A percentile compares a stretch with the other conserved stretches of the same genome.
phyloP scores from a whole-genome alignment of 2,888 invertebrate species.

The Dinocampus coccinellae region DNA sequence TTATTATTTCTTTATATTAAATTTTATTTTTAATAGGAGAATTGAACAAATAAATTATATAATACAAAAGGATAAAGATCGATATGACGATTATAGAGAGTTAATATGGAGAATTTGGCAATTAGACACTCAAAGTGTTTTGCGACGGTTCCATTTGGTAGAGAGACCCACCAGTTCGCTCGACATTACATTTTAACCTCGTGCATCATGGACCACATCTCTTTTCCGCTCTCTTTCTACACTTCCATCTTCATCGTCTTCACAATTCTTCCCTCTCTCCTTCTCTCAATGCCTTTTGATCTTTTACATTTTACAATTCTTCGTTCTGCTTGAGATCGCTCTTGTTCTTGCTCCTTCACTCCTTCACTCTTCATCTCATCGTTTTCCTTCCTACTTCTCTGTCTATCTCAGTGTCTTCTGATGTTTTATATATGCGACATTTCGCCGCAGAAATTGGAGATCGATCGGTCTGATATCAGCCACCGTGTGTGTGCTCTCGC shows the following conservation, averaged over 20 bases:
- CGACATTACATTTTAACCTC: constrained; percentile 43
- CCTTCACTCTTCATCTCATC: too few species aligned
- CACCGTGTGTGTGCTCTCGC: constrained; percentile 12
- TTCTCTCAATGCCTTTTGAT: not conserved
- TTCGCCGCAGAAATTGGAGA: constrained; percentile 44
- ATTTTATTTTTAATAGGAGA: too few species aligned
- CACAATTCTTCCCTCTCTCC: too few species aligned
- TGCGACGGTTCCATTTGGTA: constrained; percentile 34
- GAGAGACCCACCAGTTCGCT: constrained; percentile 50
- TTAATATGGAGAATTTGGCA: constrained; percentile 41
- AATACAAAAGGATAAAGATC: not conserved
- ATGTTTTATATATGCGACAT: constrained; percentile 24
- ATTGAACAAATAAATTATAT: constrained; percentile 10
- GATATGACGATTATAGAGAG: not conserved
- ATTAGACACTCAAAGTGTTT: too few species aligned
- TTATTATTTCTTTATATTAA: too few species aligned
- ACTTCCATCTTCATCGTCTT: too few species aligned
- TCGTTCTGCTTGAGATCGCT: not conserved
- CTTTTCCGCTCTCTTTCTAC: not conserved
- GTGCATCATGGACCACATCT: not conserved
- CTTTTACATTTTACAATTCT: not conserved
- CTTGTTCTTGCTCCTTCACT: not conserved
- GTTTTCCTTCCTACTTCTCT: too few species aligned
- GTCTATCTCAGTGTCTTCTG: too few species aligned
- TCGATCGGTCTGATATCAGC: constrained; percentile 40